These are phyloP conservation scores for Speoplatyrhinus poulsoni DNA, from an alignment of 2,113 vertebrate species.

Conservation along the genomic window DNA sequence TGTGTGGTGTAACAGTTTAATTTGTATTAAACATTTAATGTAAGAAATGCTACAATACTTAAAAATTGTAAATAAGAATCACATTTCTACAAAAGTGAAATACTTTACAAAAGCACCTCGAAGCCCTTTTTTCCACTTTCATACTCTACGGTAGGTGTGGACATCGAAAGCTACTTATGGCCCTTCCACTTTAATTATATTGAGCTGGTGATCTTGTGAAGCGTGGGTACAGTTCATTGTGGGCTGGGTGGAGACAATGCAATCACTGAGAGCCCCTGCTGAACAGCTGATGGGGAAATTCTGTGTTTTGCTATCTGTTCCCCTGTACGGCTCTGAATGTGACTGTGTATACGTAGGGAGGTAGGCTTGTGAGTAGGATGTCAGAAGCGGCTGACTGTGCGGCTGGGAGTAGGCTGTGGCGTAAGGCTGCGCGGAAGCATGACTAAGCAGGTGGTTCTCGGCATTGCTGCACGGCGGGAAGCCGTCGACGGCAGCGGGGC, in stretches of 20 bases:
- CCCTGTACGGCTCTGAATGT: slow-evolving; percentile 57
- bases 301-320: slow-evolving; percentile 50
- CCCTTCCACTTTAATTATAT: slow-evolving; percentile 76
- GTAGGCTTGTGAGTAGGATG: slow-evolving; percentile 58
- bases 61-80: slow-evolving; percentile 17
- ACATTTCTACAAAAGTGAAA: background rate
- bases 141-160: background rate
- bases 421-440: slow-evolving; percentile 56
- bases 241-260: slow-evolving; percentile 48
- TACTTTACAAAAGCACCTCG: slow-evolving; percentile 10
- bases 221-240: slow-evolving; percentile 35
- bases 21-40: slow-evolving; percentile 18
- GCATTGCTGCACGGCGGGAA: slow-evolving; percentile 67
- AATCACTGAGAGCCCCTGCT: slow-evolving; percentile 55
- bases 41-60: slow-evolving; percentile 39
- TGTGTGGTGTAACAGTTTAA: slow-evolving; percentile 6
- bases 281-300: slow-evolving; percentile 61
- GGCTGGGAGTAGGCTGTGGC: slow-evolving; percentile 58
- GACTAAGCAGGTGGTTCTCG: slow-evolving; percentile 57
- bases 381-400: slow-evolving; percentile 55
- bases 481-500: slow-evolving; percentile 66
- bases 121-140: slow-evolving; percentile 32
- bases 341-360: slow-evolving; percentile 55
- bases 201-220: slow-evolving; percentile 60
- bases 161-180: slow-evolving; percentile 44